Base-by-base conservation (phyloP, 2,888 invertebrate species). In the Hetaerina titia region DNA sequence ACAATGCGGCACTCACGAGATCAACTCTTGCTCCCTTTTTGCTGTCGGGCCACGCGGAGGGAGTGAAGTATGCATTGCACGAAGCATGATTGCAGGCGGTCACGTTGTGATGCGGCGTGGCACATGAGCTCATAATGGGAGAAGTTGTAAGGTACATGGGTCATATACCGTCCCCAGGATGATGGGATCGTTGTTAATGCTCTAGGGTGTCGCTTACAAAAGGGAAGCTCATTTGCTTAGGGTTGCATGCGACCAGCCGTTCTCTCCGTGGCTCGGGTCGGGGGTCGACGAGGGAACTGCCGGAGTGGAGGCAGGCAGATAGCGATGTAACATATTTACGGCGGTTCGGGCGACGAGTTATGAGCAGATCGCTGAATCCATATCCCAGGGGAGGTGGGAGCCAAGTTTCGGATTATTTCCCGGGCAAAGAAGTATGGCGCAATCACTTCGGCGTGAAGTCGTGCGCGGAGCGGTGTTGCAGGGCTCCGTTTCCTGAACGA, bases 121-220 rank as follows among this genome's bases (percentile, higher is more conserved):
- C 69, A 69, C 69, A 69, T 69, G 69, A 69, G 69, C 69, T 69
- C 69, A n/a, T 69, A 69, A 69, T 69, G 69, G 69, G 69, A 69
- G 69, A 69, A 69, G 69, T 69, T n/a, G 69, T 9, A 4, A 17
- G 69, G 69, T 69, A 69, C 69, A 69, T n/a, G 69, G 69, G 69
- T 69, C 69, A 17, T 69, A 69, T 69, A 69, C 69, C 69, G 69
- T 69, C 69, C 69, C 5, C n/a, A n/a, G 69, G n/a, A 17, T 63
- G 69, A n/a, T 69, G 69, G 69, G n/a, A 69, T 69, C 9, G n/a
- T 22, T 45, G 69, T 69, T 69, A 69, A 69, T 69, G 69, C 69
- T 69, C 22, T n/a, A n/a, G 69, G 69, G 69, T 69, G 69, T 69
- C 69, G n/a, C 69, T 69, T n/a, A n/a, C 69, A n/a, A 69, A 11